Base-by-base conservation (phyloP, 2,797 vertebrate species). In the Cyprinodon diabolis region DNA sequence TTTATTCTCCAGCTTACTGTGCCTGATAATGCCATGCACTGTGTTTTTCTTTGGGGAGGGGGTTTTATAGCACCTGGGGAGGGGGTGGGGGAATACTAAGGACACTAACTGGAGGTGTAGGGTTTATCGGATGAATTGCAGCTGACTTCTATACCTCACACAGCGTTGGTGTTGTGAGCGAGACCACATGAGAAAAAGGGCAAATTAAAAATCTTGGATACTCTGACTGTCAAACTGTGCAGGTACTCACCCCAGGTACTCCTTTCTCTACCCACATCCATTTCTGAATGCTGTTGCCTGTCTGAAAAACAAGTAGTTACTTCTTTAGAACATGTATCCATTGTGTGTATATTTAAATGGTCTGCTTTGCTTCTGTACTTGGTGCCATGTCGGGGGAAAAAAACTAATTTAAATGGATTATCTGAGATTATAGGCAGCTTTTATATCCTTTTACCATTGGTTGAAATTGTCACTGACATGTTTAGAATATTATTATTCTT, bases 191-290 rank as follows among this genome's bases (percentile, higher is more conserved):
- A 98, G 92, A 91, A 94, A 93, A 93, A 99, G 98, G 96, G 97
- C 97, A 97, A 98, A 98, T 99, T 98, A 99, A 98, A 99, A 99
- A 99, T 99, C 96, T 98, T 97, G 98, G 98, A 98, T 97, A 98
- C 97, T 98, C 91, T 93, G 93, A 94, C 93, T 99, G 97, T 99
- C 97, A 98, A 97, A 97, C 97, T 99, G 96, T 97, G 95, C 98
- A 99, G 98, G 98, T 99, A 99, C 96, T 98, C 97, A 97, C 96
- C 96, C 96, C 96, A 99, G 98, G 98, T 99, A 98, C 97, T 98
- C 97, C 98, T 99, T 99, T 99, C 97, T 99, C 96, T 98, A 98
- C 97, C 97, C 97, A 98, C 97, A 97, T 99, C 97, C 96, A 97
- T 97, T 96, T 98, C 97, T 99, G 97, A 99, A 98, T 99, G 96